Base-by-base conservation (phyloP, 2,797 vertebrate genomes). In the Gallinago nigripennis region DNA sequence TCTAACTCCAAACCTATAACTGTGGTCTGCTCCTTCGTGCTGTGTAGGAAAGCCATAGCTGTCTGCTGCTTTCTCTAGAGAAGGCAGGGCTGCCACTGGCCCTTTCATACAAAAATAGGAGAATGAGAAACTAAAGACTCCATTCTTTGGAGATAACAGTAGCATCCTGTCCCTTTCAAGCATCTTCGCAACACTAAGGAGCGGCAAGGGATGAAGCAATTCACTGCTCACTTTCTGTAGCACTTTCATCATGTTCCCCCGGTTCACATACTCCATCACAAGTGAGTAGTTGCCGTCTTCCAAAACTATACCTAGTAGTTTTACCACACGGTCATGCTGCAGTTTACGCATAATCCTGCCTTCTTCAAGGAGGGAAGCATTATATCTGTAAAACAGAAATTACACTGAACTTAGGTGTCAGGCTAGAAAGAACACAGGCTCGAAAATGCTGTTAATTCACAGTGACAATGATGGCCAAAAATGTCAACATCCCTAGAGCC, bases 211-310 rank as follows among this genome's bases (percentile, higher is more conserved):
- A 68, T 72, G 63, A 95, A 91, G 35, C 51, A 91, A 82, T n/a
- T 83, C 27, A 31, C 30, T 53, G 97, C 98, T 98, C 92, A 99
- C 98, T 54, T 94, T 95, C 71, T 98, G 95, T 12, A 99, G 98
- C 98, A 99, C 98, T 48, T 94, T 97, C 97, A 99, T 97, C 86
- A 99, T 98, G 97, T 99, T 99, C 12, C 99, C 99, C 92, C 98
- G 98, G 56, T 98, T 97, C 92, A 99, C 98, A 45, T 99, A 99
- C 66, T 99, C 99, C 98, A 99, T 99, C 51, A 99, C 99, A 20
- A 99, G 98, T 1, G 99, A 99, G 95, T 99, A 99, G 93, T 99
- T 98, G 46, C 98, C 96, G 0, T 99, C 99, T 94, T 99, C 99
- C 94, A 99, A 94, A 92, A 99, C 98, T 72, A 99, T 88, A 7